Evolutionary conservation across 2,888 invertebrate species (phyloP), one percentile per base, ranked within the genome.

Genomic region (Drosophila histrio): DNA sequence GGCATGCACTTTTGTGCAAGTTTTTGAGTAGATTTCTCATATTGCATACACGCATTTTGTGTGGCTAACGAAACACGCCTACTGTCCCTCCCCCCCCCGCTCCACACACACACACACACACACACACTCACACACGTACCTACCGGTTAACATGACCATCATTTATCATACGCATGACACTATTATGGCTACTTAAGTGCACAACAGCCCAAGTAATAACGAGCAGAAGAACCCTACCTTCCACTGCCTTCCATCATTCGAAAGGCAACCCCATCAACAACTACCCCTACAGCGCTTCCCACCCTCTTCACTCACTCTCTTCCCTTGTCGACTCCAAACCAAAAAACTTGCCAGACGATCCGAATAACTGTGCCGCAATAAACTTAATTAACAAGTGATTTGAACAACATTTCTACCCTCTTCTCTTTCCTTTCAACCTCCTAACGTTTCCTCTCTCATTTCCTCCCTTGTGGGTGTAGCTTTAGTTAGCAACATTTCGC

Each of bases 121-220:
- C 26, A 11, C 24, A 24, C 15, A 1, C 24, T 3, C 8, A 21
- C n/a, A n/a, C 39, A 39, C 41, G 21, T 22, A 22, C n/a, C n/a
- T n/a, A n/a, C n/a, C n/a, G 68, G 38, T 61, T 58, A 73, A 78
- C 78, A 78, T 74, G 60, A 15, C 66, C 75, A 74, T 77, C 79
- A 78, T 77, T 77, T 78, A 77, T 77, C 76, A 77, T 78, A 74
- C 66, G 70, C 75, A 75, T 78, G 76, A 78, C 76, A 78, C 76
- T 77, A 77, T 77, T 78, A 78, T 78, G 76, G 75, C 79, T 77
- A 78, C 76, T 77, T 77, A 77, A 75, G 75, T 65, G 79, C 79
- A 77, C 71, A 70, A 74, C 79, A 66, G 75, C 54, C 79, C 60
- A 60, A 66, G 77, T 52, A 58, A 73, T 73, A 73, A 73, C 73